Base-by-base conservation (phyloP, 2,797 vertebrate species). In the Centropyge bicolor region DNA sequence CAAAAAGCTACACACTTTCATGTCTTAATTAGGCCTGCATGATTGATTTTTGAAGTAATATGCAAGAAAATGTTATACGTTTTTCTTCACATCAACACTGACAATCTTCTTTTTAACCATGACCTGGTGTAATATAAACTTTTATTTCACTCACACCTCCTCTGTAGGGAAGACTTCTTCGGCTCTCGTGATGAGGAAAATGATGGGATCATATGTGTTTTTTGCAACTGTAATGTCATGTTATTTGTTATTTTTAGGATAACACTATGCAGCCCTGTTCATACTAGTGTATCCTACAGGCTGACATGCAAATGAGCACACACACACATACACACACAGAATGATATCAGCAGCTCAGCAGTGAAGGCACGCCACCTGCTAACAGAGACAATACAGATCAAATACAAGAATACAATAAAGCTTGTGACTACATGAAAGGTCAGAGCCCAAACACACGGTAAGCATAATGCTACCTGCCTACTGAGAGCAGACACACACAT, bases 361-460 rank as follows among this genome's bases (percentile, higher is more conserved):
- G 51, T 67, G 76, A 74, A 65, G 52, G 43, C 66, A 88, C 70
- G 55, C 22, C 51, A 45, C 68, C 83, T 38, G 68, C 80, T 51
- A 51, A 81, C 78, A 85, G 43, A 76, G 55, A 81, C 56, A 38
- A 62, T 40, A 68, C 41, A 38, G 45, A 67, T 77, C 16, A 4
- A 84, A 31, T 54, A 79, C 80, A 31, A n/a, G 27, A 36, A 75
- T 31, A 81, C 71, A 54, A 67, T 56, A 83, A 62, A 88, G 74
- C 70, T 75, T 40, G 35, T 70, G 72, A 77, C 74, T 22, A 80
- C 67, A 74, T 52, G 40, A 60, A 74, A 66, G 73, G 73, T 69
- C 52, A 31, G 54, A 76, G 79, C 49, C 49, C 57, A 72, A 61
- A 80, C 84, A 87, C 83, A 89, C 49, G 66, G 38, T 43, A 51